These are phyloP conservation scores for Hippocampus zosterae DNA, from an alignment of 2,113 vertebrate genomes.

Conservation along the genomic window DNA sequence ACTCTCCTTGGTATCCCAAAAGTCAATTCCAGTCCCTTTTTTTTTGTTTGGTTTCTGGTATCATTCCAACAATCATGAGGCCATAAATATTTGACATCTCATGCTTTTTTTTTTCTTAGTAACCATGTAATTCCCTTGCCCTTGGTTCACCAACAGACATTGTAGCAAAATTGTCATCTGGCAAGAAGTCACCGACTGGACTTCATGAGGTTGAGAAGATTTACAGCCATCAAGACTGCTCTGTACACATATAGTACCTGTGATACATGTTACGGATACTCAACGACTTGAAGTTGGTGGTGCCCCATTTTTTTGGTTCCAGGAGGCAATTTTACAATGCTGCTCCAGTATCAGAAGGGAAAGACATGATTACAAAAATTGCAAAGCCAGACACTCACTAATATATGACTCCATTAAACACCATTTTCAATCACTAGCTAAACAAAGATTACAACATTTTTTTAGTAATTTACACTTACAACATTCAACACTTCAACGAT, in stretches of 20 bases:
- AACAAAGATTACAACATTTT: background rate
- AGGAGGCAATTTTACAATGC: background rate
- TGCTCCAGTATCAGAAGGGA: background rate
- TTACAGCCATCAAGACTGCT: background rate
- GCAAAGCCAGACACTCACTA: background rate
- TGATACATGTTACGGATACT: too few relatives aligned
- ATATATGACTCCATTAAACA: background rate
- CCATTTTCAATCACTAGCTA: background rate
- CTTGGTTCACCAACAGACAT: background rate
- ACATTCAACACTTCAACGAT: slow-evolving; percentile 5
- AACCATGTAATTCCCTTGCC: too few relatives aligned
- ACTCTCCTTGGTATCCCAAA: background rate
- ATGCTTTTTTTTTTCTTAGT: background rate
- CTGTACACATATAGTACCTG: background rate
- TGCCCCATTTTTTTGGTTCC: background rate
- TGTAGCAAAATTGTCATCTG: background rate
- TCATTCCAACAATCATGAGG: background rate
- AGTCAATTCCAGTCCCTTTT: background rate
- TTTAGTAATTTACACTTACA: background rate
- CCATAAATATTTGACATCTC: background rate
- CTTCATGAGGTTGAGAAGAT: background rate
- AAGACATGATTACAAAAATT: background rate
- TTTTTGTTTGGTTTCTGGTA: background rate
- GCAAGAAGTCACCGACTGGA: background rate
- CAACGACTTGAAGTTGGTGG: background rate